phyloP scores from a whole-genome alignment of 1,140 invertebrate species.

The Bursaphelenchus mucronatus region DNA sequence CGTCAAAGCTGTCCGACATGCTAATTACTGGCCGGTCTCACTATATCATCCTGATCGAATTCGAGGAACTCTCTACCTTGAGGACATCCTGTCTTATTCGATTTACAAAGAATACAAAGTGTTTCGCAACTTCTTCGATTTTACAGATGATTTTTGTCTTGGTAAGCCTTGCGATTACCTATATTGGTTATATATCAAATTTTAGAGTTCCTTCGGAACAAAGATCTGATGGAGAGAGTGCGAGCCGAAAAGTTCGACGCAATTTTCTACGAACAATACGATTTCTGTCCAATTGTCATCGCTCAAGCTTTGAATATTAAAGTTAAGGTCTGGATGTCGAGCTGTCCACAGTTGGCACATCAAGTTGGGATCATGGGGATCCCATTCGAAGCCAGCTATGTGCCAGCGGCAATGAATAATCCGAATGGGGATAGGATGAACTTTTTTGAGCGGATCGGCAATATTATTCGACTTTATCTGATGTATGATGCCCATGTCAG shows the following conservation, averaged over 20 bases:
- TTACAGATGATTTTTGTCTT: too few species aligned
- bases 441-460: slow-evolving; percentile 21
- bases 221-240: slow-evolving; percentile 24
- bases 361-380: slow-evolving; percentile 23
- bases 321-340: slow-evolving; percentile 21
- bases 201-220: slow-evolving; percentile 23
- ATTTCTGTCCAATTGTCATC: slow-evolving; percentile 31
- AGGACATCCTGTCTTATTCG: not conserved
- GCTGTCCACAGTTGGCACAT: slow-evolving; percentile 30
- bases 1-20: not conserved
- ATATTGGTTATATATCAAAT: not conserved
- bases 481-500: slow-evolving; percentile 6
- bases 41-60: not conserved
- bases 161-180: not conserved
- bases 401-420: slow-evolving; percentile 28
- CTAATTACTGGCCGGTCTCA: not conserved
- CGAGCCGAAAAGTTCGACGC: slow-evolving; percentile 29
- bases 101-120: not conserved
- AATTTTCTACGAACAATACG: slow-evolving; percentile 29
- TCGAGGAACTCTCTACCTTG: not conserved
- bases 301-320: slow-evolving; percentile 23
- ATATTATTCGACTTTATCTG: slow-evolving; percentile 13
- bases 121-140: too few species aligned
- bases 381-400: slow-evolving; percentile 33
- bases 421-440: slow-evolving; percentile 31